Evolutionary conservation across 2,888 invertebrate genomes (phyloP), one percentile per base, ranked within the genome.

Genomic region (Aquatica leii): DNA sequence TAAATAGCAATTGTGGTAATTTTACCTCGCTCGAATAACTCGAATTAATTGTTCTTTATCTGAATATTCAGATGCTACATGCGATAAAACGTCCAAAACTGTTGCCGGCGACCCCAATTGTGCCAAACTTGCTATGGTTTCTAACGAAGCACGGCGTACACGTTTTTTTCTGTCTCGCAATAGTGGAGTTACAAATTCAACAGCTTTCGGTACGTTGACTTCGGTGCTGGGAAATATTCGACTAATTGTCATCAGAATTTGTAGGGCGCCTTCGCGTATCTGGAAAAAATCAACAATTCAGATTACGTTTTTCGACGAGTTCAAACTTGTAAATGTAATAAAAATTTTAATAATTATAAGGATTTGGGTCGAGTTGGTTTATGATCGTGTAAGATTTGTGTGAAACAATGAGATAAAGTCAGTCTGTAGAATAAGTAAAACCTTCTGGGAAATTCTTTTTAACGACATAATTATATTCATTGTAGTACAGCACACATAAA

Each of bases 201-300:
- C 71, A 43, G 73, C 78, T 73, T 71, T 79, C 70, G 53, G 58
- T 11, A 73, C 63, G 55, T 74, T 68, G 75, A 92, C 88, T 71
- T 92, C 91, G 52, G 89, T 89, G 73, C 91, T 90, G 1, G 93
- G 93, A 77, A 91, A 92, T 24, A 91, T 90, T 77, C 93, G 86
- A 69, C 93, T 80, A 6, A 92, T 88, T 69, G 90, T 90, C 75
- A 93, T 91, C 51, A 92, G 83, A 72, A 92, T 86, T 79, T 93
- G 91, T 6, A 93, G 77, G 0, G 90, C 87, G 74, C 91, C 91
- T 79, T 93, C 92, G 59, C 91, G 83, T 63, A 90, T 87, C 84
- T 74, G 46, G 31, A 68, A 68, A 48, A 35, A 60, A 24, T 8
- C 5, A 15, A 6, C 9, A 24, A 18, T 55, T 18, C n/a, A n/a